A percentile compares a stretch with the other conserved stretches of the same genome.
Conservation (phyloP, 2,888 invertebrate species). For the Neoascia interrupta region DNA sequence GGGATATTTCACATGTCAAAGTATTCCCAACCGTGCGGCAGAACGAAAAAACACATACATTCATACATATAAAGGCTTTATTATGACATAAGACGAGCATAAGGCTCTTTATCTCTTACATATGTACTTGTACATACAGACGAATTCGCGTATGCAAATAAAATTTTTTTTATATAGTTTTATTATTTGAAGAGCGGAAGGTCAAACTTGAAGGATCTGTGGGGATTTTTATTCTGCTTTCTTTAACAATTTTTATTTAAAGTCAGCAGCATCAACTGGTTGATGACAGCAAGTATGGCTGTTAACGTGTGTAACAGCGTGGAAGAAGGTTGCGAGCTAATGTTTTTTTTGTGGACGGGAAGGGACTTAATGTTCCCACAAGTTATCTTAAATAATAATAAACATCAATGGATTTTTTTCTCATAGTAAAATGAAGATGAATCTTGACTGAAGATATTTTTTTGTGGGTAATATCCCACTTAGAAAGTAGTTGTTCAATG, state of each 20-base stretch:
- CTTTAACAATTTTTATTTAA: conserved; percentile 51
- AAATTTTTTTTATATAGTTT: conserved; percentile 19
- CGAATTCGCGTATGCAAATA: conserved; percentile 36
- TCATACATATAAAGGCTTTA: too few species aligned
- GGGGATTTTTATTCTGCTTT: conserved; percentile 31
- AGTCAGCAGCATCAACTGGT: conserved; percentile 60
- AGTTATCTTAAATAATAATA: too few species aligned
- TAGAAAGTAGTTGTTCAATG: too few species aligned
- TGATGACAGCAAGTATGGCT: conserved; percentile 58
- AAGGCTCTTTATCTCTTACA: conserved; percentile 31
- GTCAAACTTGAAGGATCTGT: conserved; percentile 65
- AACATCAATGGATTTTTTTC: too few species aligned
- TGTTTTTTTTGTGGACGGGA: conserved; percentile 22
- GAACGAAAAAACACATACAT: too few species aligned
- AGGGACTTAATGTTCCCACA: conserved; percentile 20
- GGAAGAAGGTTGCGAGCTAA: conserved; percentile 30
- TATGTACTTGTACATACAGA: background rate
- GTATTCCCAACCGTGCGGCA: conserved; percentile 60
- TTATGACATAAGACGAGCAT: conserved; percentile 62
- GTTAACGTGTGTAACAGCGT: conserved; percentile 38
- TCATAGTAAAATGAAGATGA: too few species aligned
- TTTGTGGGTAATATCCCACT: too few species aligned
- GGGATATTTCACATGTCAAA: conserved; percentile 43
- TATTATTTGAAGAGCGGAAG: conserved; percentile 65
- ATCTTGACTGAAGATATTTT: too few species aligned